Conservation (phyloP, 2,888 invertebrate species). For the Ceraclea dissimilis region DNA sequence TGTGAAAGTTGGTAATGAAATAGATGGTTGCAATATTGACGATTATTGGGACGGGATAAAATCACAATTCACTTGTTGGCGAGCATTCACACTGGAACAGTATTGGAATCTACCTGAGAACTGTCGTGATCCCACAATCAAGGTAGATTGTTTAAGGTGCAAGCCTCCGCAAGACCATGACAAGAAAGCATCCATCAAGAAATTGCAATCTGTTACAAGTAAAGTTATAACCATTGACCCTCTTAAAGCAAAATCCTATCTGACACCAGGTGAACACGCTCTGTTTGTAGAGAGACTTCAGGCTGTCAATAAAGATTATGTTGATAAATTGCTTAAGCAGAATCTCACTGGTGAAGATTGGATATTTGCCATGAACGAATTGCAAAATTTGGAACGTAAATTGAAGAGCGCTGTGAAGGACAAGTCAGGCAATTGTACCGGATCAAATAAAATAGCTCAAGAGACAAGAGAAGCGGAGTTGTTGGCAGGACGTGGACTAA, state of each 20-base stretch:
- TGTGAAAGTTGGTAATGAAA: slow-evolving; percentile 9
- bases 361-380: slow-evolving; percentile 38
- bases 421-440: neutral
- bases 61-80: slow-evolving; percentile 15
- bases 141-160: slow-evolving; percentile 28
- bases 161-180: slow-evolving; percentile 8
- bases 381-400: slow-evolving; percentile 38
- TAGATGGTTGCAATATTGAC: slow-evolving; percentile 19
- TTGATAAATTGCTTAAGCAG: slow-evolving; percentile 39
- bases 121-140: slow-evolving; percentile 28
- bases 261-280: slow-evolving; percentile 12
- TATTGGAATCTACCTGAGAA: slow-evolving; percentile 13
- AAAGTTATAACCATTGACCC: neutral
- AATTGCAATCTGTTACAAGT: slow-evolving; percentile 11
- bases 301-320: slow-evolving; percentile 37
- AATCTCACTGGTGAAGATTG: slow-evolving; percentile 39
- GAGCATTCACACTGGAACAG: slow-evolving; percentile 12
- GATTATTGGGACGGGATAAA: slow-evolving; percentile 20
- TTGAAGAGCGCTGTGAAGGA: slow-evolving; percentile 32
- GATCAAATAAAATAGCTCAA: slow-evolving; percentile 21
- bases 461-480: slow-evolving; percentile 37
- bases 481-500: slow-evolving; percentile 38
- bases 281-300: slow-evolving; percentile 36
- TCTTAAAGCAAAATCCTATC: neutral
- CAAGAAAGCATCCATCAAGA: slow-evolving; percentile 14